phyloP scores from a whole-genome alignment of 2,888 invertebrate species.

The Tetrapedia diversipes region DNA sequence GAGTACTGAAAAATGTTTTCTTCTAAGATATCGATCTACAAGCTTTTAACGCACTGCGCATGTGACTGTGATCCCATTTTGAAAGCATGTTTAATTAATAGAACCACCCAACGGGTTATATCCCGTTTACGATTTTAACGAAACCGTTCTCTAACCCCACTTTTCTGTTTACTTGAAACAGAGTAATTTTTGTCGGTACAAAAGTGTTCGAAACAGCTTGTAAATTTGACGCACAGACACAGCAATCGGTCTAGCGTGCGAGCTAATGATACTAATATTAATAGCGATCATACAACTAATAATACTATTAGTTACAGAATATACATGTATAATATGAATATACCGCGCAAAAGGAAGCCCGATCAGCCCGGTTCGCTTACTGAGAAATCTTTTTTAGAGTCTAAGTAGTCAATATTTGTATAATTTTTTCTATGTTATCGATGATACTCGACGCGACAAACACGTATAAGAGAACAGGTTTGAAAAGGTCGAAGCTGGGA shows the following conservation, averaged over 20 bases:
- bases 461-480: slow-evolving; percentile 48
- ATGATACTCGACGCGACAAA: slow-evolving; percentile 41
- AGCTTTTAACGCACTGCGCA: neutral
- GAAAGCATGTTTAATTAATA: neutral
- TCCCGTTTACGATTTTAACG: neutral
- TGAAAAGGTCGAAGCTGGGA: slow-evolving; percentile 60
- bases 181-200: slow-evolving; percentile 18
- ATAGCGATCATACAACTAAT: slow-evolving; percentile 61
- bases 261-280: slow-evolving; percentile 69
- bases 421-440: slow-evolving; percentile 79
- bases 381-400: slow-evolving; percentile 29
- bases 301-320: slow-evolving; percentile 69
- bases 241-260: slow-evolving; percentile 63
- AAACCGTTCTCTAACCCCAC: neutral
- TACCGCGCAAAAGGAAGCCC: slow-evolving; percentile 75
- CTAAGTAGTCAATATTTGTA: slow-evolving; percentile 69
- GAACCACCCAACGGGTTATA: neutral
- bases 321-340: slow-evolving; percentile 60
- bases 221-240: slow-evolving; percentile 49
- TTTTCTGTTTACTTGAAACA: slow-evolving; percentile 7
- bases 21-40: slow-evolving; percentile 4
- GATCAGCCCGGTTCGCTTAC: slow-evolving; percentile 70
- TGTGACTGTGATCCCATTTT: neutral
- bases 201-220: neutral
- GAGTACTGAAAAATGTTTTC: neutral